Percentiles rank a stretch among this genome's conserved stretches.
These are phyloP conservation scores for Seriola dumerili DNA, from an alignment of 2,113 vertebrate genomes.

Conservation along the genomic window DNA sequence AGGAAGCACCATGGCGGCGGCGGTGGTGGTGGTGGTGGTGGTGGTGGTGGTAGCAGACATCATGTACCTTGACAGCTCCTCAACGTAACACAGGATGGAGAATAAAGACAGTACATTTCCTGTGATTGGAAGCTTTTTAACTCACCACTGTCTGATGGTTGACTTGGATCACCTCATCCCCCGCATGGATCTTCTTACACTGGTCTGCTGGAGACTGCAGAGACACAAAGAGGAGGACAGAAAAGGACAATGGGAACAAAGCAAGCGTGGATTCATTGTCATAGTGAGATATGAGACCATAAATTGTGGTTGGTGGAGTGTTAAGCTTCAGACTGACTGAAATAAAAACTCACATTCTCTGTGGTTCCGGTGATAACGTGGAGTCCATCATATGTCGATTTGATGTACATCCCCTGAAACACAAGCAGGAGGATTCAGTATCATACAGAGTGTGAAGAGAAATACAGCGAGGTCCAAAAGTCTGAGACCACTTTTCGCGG, in stretches of 20 bases:
- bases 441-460: neutral
- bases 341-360: conserved; percentile 80
- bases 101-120: too few species aligned
- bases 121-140: conserved; percentile 17
- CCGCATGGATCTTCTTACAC: conserved; percentile 84
- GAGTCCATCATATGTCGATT: conserved; percentile 84
- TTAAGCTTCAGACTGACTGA: neutral
- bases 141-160: conserved; percentile 85
- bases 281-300: neutral
- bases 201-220: conserved; percentile 81
- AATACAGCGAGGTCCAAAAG: neutral
- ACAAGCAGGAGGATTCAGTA: conserved; percentile 28
- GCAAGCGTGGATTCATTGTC: neutral
- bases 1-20: conserved; percentile 44
- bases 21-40: conserved; percentile 7
- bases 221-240: conserved; percentile 20
- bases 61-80: conserved; percentile 46
- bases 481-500: too few species aligned
- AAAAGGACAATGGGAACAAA: conserved; percentile 1
- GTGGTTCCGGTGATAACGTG: conserved; percentile 85
- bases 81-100: conserved; percentile 2
- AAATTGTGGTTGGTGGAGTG: neutral
- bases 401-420: conserved; percentile 85
- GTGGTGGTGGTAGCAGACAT: conserved; percentile 47
- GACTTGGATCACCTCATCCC: conserved; percentile 84